Conservation (phyloP, 2,797 vertebrate species). For the Lycodopsis pacificus region DNA sequence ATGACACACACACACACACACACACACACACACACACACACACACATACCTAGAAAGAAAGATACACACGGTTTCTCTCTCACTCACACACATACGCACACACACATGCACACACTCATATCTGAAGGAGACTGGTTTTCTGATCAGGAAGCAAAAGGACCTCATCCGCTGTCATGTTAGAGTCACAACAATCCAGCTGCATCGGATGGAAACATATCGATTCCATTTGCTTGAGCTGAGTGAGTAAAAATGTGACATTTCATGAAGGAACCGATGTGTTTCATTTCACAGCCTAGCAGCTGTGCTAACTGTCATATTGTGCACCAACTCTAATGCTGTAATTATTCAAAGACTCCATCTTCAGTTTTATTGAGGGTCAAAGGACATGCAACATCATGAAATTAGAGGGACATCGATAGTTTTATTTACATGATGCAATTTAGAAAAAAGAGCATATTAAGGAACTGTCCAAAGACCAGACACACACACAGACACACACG, state of each 20-base stretch:
- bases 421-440: conserved; percentile 10
- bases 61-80: too few species aligned
- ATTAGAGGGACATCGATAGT: conserved; percentile 7
- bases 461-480: neutral
- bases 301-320: conserved; percentile 50
- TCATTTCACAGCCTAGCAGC: conserved; percentile 56
- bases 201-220: conserved; percentile 40
- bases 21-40: neutral
- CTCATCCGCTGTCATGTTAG: conserved; percentile 31
- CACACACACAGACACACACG: neutral
- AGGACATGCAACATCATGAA: neutral
- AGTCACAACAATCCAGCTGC: conserved; percentile 43
- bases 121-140: conserved; percentile 45
- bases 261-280: conserved; percentile 50
- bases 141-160: conserved; percentile 29
- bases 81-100: neutral
- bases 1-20: neutral
- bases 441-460: neutral
- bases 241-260: conserved; percentile 57
- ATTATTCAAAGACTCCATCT: conserved; percentile 49
- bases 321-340: conserved; percentile 29
- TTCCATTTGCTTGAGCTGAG: conserved; percentile 45
- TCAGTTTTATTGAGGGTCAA: conserved; percentile 7
- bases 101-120: conserved; percentile 9
- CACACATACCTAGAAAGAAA: neutral